Percentiles rank a stretch among this genome's conserved stretches.
Conservation (phyloP, 2,888 invertebrate genomes). For the Drosophila nr. perissopoda region DNA sequence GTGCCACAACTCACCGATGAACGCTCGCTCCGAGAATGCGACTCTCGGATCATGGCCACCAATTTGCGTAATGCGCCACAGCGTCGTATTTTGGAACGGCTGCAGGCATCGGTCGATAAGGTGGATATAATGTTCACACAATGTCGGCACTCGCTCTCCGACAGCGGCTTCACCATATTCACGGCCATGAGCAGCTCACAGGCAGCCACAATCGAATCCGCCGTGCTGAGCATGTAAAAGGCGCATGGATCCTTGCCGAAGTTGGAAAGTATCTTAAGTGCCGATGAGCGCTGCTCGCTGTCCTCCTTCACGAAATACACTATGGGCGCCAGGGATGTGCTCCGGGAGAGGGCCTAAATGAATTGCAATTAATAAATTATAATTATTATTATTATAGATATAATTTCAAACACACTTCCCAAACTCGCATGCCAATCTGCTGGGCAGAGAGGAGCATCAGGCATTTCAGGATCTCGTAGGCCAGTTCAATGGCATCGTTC, state of each 20-base stretch:
- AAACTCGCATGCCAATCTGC: conserved; percentile 69
- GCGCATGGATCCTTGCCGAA: conserved; percentile 81
- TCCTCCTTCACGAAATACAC: conserved; percentile 82
- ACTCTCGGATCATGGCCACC: conserved; percentile 80
- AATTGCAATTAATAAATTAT: not conserved
- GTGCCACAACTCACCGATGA: conserved; percentile 69
- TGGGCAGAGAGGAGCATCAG: conserved; percentile 79
- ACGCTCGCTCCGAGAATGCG: conserved; percentile 80
- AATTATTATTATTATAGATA: not conserved
- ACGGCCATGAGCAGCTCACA: conserved; percentile 81
- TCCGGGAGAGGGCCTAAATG: conserved; percentile 51
- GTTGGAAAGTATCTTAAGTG: conserved; percentile 83
- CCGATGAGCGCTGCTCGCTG: conserved; percentile 77
- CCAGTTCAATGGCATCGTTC: conserved; percentile 74
- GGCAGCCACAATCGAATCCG: conserved; percentile 83
- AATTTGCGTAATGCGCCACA: conserved; percentile 83
- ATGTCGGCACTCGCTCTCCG: conserved; percentile 80
- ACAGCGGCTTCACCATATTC: conserved; percentile 76
- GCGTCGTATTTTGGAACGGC: conserved; percentile 84
- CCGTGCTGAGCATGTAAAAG: conserved; percentile 78
- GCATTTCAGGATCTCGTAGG: conserved; percentile 82
- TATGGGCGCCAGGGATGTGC: conserved; percentile 78
- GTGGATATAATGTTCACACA: conserved; percentile 83
- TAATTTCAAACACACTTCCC: conserved; percentile 67
- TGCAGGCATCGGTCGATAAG: conserved; percentile 84